Evolutionary conservation across 2,888 invertebrate species (phyloP).

Genomic region (Glaucopsyche alexis): DNA sequence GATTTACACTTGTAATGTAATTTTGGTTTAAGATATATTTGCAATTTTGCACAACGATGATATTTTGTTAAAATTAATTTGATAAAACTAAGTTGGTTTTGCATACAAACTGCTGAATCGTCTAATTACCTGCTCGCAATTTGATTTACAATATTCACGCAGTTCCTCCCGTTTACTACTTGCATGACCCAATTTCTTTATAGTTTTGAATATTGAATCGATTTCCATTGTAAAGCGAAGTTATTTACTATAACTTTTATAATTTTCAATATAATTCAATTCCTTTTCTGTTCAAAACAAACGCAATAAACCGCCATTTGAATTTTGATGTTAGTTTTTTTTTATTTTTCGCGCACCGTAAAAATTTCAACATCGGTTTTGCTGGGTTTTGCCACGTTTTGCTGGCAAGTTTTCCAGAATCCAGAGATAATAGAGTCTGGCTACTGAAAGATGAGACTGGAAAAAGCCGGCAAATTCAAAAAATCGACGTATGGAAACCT

Average conservation of each 20-base stretch:
- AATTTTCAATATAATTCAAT: neutral
- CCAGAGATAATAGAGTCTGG: too few species aligned
- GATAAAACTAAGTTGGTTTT: too few species aligned
- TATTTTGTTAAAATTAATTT: slow-evolving; percentile 14
- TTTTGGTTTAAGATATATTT: too few species aligned
- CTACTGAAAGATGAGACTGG: too few species aligned
- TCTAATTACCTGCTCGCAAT: slow-evolving; percentile 58
- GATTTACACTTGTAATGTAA: too few species aligned
- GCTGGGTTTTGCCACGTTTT: too few species aligned
- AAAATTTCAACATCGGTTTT: too few species aligned
- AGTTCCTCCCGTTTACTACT: slow-evolving; percentile 58
- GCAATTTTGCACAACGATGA: neutral
- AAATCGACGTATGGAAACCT: too few species aligned
- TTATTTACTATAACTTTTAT: neutral
- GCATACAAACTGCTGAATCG: too few species aligned
- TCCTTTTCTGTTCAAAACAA: neutral
- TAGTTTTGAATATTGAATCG: slow-evolving; percentile 48
- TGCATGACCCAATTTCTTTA: slow-evolving; percentile 59
- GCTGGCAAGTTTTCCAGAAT: too few species aligned
- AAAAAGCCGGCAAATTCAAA: too few species aligned
- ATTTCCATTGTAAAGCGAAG: slow-evolving; percentile 46
- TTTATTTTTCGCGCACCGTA: too few species aligned
- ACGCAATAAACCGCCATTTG: neutral
- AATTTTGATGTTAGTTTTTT: neutral
- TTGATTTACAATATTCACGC: slow-evolving; percentile 54